These are phyloP conservation scores for Dasysyrphus albostriatus DNA, from an alignment of 2,888 invertebrate species.

Conservation along the genomic window DNA sequence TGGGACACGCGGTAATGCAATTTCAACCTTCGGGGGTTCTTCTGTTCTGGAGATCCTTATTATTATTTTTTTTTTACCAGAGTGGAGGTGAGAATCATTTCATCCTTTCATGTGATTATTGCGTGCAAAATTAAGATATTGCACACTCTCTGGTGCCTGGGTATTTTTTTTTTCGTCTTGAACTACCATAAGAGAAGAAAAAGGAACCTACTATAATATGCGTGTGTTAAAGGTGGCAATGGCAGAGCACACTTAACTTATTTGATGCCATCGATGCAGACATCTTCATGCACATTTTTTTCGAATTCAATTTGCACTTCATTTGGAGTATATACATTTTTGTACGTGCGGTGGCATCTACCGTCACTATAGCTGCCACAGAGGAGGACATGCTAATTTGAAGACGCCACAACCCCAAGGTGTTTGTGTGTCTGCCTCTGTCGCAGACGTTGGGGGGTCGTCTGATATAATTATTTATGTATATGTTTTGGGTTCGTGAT, in stretches of 20 bases:
- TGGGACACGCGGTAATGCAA: conserved; percentile 57
- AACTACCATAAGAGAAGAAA: background rate
- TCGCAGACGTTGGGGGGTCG: conserved; percentile 63
- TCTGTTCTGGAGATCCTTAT: conserved; percentile 42
- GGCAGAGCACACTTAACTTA: conserved; percentile 45
- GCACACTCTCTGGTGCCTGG: conserved; percentile 61
- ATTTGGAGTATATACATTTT: conserved; percentile 44
- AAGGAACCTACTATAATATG: background rate
- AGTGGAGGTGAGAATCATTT: conserved; percentile 48
- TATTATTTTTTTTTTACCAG: conserved; percentile 10
- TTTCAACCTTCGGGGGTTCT: conserved; percentile 60
- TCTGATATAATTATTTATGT: conserved; percentile 23
- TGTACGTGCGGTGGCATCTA: conserved; percentile 62
- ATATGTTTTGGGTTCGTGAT: conserved; percentile 48
- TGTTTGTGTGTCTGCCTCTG: conserved; percentile 23
- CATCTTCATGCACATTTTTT: conserved; percentile 45
- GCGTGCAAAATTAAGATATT: conserved; percentile 70
- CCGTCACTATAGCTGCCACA: conserved; percentile 29
- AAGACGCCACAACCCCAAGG: conserved; percentile 57
- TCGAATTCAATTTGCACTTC: conserved; percentile 68
- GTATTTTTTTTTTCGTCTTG: background rate
- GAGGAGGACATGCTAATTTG: conserved; percentile 61
- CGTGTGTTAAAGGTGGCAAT: conserved; percentile 49
- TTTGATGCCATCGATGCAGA: conserved; percentile 57
- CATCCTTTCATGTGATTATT: conserved; percentile 61